Evolutionary conservation across 2,888 invertebrate genomes (phyloP).

Genomic region (Acanthopleura granulata): DNA sequence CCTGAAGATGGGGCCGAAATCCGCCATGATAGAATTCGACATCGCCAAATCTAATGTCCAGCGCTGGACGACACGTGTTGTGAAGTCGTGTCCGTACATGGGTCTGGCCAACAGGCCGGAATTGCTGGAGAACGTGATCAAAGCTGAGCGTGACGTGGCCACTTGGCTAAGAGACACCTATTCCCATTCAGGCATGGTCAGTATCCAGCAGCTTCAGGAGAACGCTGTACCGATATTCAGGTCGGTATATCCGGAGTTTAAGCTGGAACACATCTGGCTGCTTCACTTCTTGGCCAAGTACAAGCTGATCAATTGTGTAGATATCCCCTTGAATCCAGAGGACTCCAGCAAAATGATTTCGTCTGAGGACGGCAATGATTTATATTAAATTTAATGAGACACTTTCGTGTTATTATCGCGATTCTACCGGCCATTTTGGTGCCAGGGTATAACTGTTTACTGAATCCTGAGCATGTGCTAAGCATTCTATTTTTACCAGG

Average conservation of each 20-base stretch:
- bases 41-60: slow-evolving; percentile 7
- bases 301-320: background rate
- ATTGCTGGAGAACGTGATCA: background rate
- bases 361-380: no score
- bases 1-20: background rate
- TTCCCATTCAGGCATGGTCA: background rate
- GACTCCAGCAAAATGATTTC: no score
- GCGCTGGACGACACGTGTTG: background rate
- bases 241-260: background rate
- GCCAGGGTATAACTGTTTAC: no score
- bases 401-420: no score
- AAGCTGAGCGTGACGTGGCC: background rate
- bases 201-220: background rate
- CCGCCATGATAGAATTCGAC: background rate
- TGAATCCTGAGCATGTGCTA: no score
- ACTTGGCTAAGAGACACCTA: background rate
- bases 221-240: background rate
- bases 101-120: background rate
- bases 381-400: no score
- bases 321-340: background rate
- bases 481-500: no score
- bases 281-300: background rate
- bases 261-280: background rate
- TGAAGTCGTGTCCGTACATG: background rate
- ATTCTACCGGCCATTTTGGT: no score